Percentiles rank a stretch among this genome's conserved stretches.
phyloP scores from a whole-genome alignment of 2,888 invertebrate species.

The Tenthredo scrophulariae region DNA sequence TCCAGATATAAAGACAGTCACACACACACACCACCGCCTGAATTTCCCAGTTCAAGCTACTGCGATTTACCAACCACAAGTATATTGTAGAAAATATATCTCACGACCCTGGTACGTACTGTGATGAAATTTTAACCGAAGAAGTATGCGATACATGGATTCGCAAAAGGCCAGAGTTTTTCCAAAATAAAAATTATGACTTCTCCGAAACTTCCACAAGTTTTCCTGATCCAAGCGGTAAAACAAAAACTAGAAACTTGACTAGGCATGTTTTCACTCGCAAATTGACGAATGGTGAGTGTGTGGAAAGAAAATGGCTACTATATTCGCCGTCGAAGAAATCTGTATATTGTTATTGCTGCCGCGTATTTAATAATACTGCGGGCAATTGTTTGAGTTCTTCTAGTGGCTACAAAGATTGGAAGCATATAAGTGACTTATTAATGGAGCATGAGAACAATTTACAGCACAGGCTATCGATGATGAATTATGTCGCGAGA shows the following conservation, averaged over 20 bases:
- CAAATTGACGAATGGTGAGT: slow-evolving; percentile 59
- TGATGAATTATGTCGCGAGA: slow-evolving; percentile 58
- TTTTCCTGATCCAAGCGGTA: slow-evolving; percentile 57
- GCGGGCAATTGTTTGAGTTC: slow-evolving; percentile 53
- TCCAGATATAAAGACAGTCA: slow-evolving; percentile 39
- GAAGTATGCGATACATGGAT: slow-evolving; percentile 58
- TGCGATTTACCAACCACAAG: slow-evolving; percentile 52
- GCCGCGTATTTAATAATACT: slow-evolving; percentile 57
- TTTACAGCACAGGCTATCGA: slow-evolving; percentile 58
- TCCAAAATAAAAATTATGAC: slow-evolving; percentile 60
- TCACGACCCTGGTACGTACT: slow-evolving; percentile 56
- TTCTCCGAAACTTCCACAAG: slow-evolving; percentile 58
- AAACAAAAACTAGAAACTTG: slow-evolving; percentile 58
- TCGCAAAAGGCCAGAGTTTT: slow-evolving; percentile 59
- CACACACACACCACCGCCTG: slow-evolving; percentile 52
- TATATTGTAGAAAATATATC: slow-evolving; percentile 40
- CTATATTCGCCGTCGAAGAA: slow-evolving; percentile 59
- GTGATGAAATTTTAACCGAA: slow-evolving; percentile 59
- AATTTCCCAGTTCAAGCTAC: slow-evolving; percentile 52
- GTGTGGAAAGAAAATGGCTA: slow-evolving; percentile 52
- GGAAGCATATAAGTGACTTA: slow-evolving; percentile 60
- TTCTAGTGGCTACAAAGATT: slow-evolving; percentile 58
- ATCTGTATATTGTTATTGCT: slow-evolving; percentile 59
- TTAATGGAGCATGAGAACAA: slow-evolving; percentile 58
- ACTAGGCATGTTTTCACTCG: slow-evolving; percentile 56